Base-by-base conservation (phyloP, 2,888 invertebrate genomes). In the Podotricha telesiphe region DNA sequence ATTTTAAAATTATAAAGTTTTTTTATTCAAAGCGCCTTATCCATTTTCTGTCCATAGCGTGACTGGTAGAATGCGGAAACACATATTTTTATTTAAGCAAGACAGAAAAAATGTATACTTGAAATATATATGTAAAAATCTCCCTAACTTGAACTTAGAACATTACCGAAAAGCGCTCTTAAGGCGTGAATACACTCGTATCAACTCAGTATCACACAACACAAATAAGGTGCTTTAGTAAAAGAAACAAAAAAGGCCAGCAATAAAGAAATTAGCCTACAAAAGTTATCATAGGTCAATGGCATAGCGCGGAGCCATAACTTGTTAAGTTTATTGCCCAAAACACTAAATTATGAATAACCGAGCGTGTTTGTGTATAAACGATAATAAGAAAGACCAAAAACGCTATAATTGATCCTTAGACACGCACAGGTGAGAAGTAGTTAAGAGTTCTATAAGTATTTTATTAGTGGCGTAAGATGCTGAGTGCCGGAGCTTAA, bases 351-450 rank as follows among this genome's bases (percentile, higher is more conserved):
- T 37, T 20, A 62, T 20, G 50, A 50, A 67, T 22, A 48, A 28
- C 50, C 20, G 42, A 59, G 51, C 59, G 67, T 53, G 61, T 56
- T 40, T 45, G 62, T 37, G 42, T 28, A 65, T 55, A 61, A 61
- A 61, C 63, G 53, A 68, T 65, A 68, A 56, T 68, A 65, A 40
- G 64, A 50, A 61, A 68, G 40, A 68, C 64, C 40, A 47, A 59
- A 61, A 55, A 65, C 58, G 28, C n/a, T 65, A 37, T 70, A 68
- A 68, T 68, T 70, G 65, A 40, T 45, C 61, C 40, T 28, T 17
- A 19, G 0, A 70, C 65, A 68, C 68, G 65, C 65, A 62, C 22
- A 62, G 55, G 55, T 63, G 56, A 50, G 22, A 53, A 40, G 15
- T 22, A 17, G 40, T 37, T 1, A 28, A n/a, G 28, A 53, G n/a